Percentiles rank a stretch among this genome's conserved stretches.
These are phyloP conservation scores for Xanthia togata DNA, from an alignment of 2,888 invertebrate genomes.

Conservation along the genomic window DNA sequence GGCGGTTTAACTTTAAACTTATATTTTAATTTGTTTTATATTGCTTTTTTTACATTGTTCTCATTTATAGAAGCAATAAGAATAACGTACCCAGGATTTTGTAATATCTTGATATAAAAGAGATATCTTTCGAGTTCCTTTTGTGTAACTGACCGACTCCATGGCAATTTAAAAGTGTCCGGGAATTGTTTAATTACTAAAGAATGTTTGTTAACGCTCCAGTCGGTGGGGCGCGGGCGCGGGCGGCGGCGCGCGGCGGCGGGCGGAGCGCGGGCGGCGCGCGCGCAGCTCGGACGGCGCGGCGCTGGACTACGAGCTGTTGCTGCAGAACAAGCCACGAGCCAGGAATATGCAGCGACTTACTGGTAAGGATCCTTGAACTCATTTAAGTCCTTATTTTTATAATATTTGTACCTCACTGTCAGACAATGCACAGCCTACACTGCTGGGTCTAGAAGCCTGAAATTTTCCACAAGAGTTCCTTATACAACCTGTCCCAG, in stretches of 20 bases:
- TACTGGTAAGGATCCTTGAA: slow-evolving; percentile 78
- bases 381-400: background rate
- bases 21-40: too few species aligned
- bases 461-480: background rate
- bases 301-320: slow-evolving; percentile 94
- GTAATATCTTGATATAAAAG: too few species aligned
- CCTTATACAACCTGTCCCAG: too few species aligned
- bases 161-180: too few species aligned
- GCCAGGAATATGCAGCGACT: slow-evolving; percentile 87
- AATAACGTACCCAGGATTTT: too few species aligned
- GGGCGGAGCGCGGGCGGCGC: slow-evolving; percentile 79
- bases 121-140: too few species aligned
- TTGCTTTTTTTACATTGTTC: too few species aligned
- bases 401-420: background rate
- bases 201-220: background rate
- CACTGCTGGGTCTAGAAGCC: too few species aligned
- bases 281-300: slow-evolving; percentile 91
- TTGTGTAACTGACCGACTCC: too few species aligned
- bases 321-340: slow-evolving; percentile 88
- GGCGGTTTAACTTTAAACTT: too few species aligned
- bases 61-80: too few species aligned
- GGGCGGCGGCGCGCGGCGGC: slow-evolving; percentile 73
- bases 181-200: too few species aligned
- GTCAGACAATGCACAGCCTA: background rate
- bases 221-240: slow-evolving; percentile 68